Evolutionary conservation across 2,888 invertebrate genomes (phyloP).

Genomic region (Drosophila yooni): DNA sequence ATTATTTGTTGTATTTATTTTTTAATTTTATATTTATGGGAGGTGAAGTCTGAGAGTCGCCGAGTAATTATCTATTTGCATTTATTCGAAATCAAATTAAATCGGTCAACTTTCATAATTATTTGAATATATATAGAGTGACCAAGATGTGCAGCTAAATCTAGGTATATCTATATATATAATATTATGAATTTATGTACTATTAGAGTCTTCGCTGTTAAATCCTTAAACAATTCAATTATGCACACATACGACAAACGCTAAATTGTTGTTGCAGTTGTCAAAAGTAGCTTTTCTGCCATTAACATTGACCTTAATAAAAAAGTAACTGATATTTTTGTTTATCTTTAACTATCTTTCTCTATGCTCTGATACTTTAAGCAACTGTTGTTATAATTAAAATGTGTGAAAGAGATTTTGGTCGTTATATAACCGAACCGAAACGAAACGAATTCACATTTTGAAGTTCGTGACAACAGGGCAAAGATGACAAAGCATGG

Average conservation of each 20-base stretch:
- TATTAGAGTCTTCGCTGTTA: neutral
- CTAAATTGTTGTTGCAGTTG: slow-evolving; percentile 17
- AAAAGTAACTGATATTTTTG: slow-evolving; percentile 53
- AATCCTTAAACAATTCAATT: slow-evolving; percentile 3
- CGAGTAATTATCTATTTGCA: slow-evolving; percentile 14
- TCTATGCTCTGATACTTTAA: slow-evolving; percentile 15
- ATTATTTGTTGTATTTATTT: slow-evolving; percentile 11
- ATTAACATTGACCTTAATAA: slow-evolving; percentile 82
- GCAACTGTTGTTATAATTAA: slow-evolving; percentile 55
- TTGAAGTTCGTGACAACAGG: slow-evolving; percentile 60
- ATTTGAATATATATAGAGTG: neutral
- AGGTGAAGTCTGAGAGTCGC: neutral
- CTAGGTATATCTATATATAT: neutral
- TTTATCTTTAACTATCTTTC: slow-evolving; percentile 22
- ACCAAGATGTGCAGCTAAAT: neutral
- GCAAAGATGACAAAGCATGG: slow-evolving; percentile 51
- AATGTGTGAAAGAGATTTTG: slow-evolving; percentile 50
- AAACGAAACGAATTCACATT: slow-evolving; percentile 47
- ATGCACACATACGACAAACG: slow-evolving; percentile 20
- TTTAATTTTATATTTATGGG: slow-evolving; percentile 18
- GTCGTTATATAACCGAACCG: slow-evolving; percentile 57
- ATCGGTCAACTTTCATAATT: neutral
- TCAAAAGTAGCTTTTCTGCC: slow-evolving; percentile 32
- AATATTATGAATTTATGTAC: neutral
- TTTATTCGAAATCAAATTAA: slow-evolving; percentile 20